These are phyloP conservation scores for Hedya salicella DNA, from an alignment of 2,888 invertebrate species.

Conservation along the genomic window DNA sequence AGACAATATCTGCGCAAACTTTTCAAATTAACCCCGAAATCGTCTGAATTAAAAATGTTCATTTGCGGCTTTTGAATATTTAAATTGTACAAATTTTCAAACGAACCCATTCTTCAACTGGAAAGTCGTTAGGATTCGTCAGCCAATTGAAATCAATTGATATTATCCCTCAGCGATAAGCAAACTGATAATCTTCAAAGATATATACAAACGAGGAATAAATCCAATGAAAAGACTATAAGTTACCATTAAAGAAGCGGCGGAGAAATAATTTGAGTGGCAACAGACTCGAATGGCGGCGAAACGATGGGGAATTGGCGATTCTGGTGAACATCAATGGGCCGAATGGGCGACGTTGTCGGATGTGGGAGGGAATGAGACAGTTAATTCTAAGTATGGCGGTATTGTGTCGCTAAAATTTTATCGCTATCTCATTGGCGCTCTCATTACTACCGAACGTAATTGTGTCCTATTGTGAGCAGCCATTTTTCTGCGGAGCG, in stretches of 20 bases:
- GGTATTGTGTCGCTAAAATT: slow-evolving; percentile 80
- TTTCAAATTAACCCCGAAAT: slow-evolving; percentile 34
- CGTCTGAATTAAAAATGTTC: slow-evolving; percentile 24
- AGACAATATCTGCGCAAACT: slow-evolving; percentile 20
- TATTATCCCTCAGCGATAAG: slow-evolving; percentile 34
- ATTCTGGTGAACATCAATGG: slow-evolving; percentile 66
- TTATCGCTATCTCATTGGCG: slow-evolving; percentile 83
- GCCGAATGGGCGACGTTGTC: slow-evolving; percentile 62
- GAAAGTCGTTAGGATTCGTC: slow-evolving; percentile 14
- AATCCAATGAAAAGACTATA: slow-evolving; percentile 59
- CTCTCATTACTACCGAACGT: slow-evolving; percentile 73
- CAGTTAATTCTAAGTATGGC: slow-evolving; percentile 83
- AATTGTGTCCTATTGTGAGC: slow-evolving; percentile 79
- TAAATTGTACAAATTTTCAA: slow-evolving; percentile 38
- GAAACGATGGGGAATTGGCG: slow-evolving; percentile 46
- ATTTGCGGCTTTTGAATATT: slow-evolving; percentile 17
- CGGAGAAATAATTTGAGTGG: slow-evolving; percentile 36
- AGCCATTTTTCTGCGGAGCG: slow-evolving; percentile 75
- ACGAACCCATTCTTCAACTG: slow-evolving; percentile 23
- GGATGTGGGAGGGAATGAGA: slow-evolving; percentile 80
- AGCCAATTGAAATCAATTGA: slow-evolving; percentile 39
- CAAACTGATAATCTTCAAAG: slow-evolving; percentile 42
- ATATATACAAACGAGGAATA: slow-evolving; percentile 48
- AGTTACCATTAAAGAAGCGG: slow-evolving; percentile 53
- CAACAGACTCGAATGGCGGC: slow-evolving; percentile 35